Evolutionary conservation across 2,797 vertebrate genomes (phyloP).

Genomic region (Microcaecilia unicolor): DNA sequence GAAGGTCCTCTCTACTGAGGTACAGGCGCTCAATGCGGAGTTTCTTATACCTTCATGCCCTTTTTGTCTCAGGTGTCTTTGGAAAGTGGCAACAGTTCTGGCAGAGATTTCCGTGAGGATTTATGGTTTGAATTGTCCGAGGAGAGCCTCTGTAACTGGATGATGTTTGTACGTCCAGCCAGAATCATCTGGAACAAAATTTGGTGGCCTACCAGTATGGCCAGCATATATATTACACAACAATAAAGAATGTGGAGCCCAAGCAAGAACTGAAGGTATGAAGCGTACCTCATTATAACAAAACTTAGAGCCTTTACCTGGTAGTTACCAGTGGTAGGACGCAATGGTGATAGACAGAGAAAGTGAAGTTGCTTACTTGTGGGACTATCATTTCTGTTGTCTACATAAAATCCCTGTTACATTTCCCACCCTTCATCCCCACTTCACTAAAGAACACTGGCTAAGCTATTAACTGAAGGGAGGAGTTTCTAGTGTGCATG

Average conservation of each 20-base stretch:
- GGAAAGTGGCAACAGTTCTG: constrained; percentile 70
- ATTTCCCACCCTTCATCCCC: no score
- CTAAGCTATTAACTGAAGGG: no score
- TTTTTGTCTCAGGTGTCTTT: constrained; percentile 66
- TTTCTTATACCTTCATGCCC: background rate
- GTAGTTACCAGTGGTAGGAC: background rate
- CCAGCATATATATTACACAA: constrained; percentile 90
- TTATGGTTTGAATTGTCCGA: constrained; percentile 90
- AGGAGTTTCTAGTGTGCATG: no score
- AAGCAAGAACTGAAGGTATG: constrained; percentile 94
- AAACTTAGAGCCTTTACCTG: background rate
- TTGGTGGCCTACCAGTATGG: constrained; percentile 95
- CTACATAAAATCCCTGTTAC: no score
- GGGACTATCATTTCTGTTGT: no score
- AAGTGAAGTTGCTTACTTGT: no score
- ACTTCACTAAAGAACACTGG: no score
- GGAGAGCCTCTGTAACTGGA: constrained; percentile 93
- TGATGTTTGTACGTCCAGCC: constrained; percentile 98
- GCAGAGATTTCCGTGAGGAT: constrained; percentile 61
- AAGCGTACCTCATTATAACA: no score
- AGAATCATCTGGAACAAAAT: constrained; percentile 96
- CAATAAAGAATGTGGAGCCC: constrained; percentile 95
- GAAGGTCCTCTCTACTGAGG: no score
- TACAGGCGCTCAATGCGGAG: no score
- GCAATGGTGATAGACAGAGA: no score